Conservation (phyloP, 2,113 vertebrate genomes). For the Trachemys scripta region DNA sequence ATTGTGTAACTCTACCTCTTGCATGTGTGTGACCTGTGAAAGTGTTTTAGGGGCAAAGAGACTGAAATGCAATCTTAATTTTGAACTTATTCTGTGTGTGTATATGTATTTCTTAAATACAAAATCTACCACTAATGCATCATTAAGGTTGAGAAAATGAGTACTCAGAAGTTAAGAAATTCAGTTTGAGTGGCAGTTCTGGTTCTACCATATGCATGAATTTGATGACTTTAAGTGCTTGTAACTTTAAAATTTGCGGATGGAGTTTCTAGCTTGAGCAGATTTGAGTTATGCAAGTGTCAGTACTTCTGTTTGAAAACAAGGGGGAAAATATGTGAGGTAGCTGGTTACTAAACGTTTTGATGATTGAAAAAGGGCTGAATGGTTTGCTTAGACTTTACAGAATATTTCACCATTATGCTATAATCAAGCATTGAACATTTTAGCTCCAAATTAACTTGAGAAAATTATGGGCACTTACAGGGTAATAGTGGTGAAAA, state of each 20-base stretch:
- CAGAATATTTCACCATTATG: neutral
- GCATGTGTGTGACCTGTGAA: neutral
- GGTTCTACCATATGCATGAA: neutral
- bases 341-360: neutral
- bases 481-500: no score
- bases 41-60: neutral
- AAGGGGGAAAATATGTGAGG: neutral
- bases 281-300: neutral
- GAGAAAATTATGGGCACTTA: no score
- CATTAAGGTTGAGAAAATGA: neutral
- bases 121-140: neutral
- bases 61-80: neutral
- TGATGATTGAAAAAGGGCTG: neutral
- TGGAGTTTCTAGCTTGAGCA: neutral
- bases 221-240: neutral
- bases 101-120: neutral
- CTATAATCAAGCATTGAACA: no score
- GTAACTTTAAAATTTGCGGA: neutral
- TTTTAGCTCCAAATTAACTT: no score
- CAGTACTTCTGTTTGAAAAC: neutral
- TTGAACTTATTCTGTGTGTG: neutral
- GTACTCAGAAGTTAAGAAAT: neutral
- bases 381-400: neutral
- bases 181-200: neutral
- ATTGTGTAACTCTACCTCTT: neutral